Evolutionary conservation across 2,888 invertebrate species (phyloP), one percentile per base, ranked within the genome.

Genomic region (Cataglyphis rosenhaueri): DNA sequence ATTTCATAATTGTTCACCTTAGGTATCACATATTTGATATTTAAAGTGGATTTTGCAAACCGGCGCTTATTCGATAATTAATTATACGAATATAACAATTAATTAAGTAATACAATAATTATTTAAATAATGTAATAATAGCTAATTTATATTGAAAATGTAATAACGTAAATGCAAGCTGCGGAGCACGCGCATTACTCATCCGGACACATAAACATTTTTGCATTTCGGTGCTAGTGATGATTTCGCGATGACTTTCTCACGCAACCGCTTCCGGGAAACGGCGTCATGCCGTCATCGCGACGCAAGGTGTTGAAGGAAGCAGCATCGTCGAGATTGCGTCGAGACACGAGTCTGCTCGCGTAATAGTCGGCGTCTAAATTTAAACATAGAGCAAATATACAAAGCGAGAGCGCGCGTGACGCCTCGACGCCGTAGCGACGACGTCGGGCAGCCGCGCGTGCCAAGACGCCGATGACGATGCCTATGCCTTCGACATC

Each of bases 351-450:
- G 87, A 62, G 75, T 35, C 62, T 75, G 88, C 83, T 89, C 89
- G 89, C 89, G 90, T 89, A 89, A 89, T 84, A 85, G 87, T 62
- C 84, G 78, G 83, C 84, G 84, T 89, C 87, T 89, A 89, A 90
- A 89, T 87, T 89, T 89, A 89, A 90, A 74, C 73, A 8, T n/a
- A n/a, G 52, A 52, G n/a, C 52, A 52, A 52, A 52, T n/a, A 52
- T 52, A n/a, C n/a, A 52, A 15, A 48, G 52, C n/a, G 89, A 83
- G 76, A 68, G 55, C 64, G 64, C 83, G 44, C 82, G 82, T 78
- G 82, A 83, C 83, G 81, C 62, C 88, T 85, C 85, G 87, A 88
- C 87, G 89, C 84, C 83, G 52, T 73, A 61, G 29, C 44, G 59
- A 44, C 61, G 83, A 65, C 81, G 79, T 75, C 61, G 32, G 44